phyloP scores from a whole-genome alignment of 1,140 invertebrate genomes.

The Littorina saxatilis region DNA sequence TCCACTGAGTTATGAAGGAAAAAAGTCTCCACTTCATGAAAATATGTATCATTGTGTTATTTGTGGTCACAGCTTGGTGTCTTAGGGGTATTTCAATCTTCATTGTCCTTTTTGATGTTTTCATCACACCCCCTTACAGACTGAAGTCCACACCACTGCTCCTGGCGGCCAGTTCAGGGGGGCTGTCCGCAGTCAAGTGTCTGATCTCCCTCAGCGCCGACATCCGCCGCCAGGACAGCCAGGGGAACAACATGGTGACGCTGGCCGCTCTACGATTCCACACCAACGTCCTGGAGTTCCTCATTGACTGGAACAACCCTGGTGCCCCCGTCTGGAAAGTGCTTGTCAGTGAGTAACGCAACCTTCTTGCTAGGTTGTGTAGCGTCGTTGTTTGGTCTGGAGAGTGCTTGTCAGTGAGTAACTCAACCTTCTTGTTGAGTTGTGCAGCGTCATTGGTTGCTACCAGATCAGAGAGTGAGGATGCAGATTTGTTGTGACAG shows the following conservation, averaged over 20 bases:
- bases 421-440: no score
- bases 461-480: no score
- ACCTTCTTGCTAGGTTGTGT: no score
- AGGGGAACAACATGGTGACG: constrained; percentile 71
- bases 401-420: constrained; percentile 71
- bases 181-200: constrained; percentile 68
- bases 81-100: no score
- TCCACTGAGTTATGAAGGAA: no score
- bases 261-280: constrained; percentile 72
- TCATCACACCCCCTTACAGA: constrained; percentile 62
- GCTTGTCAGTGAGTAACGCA: constrained; percentile 69
- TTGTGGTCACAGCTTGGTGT: no score
- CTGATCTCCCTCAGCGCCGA: constrained; percentile 69
- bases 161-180: constrained; percentile 73
- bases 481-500: no score
- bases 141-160: constrained; percentile 71
- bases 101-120: no score
- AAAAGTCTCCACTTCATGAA: no score
- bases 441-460: no score
- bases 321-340: constrained; percentile 72
- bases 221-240: constrained; percentile 58
- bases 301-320: constrained; percentile 70
- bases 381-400: no score
- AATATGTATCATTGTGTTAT: no score
- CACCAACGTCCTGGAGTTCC: constrained; percentile 74